Conservation (phyloP, 1,140 invertebrate genomes). For the Drosophila melanica region DNA sequence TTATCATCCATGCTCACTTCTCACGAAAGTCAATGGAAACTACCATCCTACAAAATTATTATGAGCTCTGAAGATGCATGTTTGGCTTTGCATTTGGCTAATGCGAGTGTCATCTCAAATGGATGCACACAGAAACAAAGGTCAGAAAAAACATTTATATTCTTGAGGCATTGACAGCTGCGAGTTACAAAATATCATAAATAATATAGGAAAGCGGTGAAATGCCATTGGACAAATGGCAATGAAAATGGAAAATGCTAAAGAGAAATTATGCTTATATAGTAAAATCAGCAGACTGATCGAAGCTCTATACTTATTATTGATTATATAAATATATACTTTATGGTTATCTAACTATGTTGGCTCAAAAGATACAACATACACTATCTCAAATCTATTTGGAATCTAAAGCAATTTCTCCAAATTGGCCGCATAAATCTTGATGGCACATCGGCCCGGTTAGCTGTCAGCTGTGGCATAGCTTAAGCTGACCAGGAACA, state of each 20-base stretch:
- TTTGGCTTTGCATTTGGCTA: constrained; percentile 4
- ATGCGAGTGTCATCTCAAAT: constrained; percentile 50
- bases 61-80: neutral
- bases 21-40: no score
- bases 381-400: neutral
- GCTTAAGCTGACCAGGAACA: constrained; percentile 59
- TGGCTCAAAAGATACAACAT: no score
- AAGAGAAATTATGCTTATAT: neutral
- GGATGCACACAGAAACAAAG: constrained; percentile 26
- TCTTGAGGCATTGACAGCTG: constrained; percentile 39
- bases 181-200: constrained; percentile 17
- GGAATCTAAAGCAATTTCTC: constrained; percentile 32
- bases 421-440: constrained; percentile 68
- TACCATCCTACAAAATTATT: neutral
- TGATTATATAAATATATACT: neutral
- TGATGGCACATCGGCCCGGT: constrained; percentile 49
- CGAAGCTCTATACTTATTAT: neutral
- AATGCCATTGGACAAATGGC: neutral
- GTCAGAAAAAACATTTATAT: constrained; percentile 57
- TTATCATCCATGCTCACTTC: no score
- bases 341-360: neutral
- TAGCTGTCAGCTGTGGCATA: constrained; percentile 60
- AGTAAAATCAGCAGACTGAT: neutral
- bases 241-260: neutral
- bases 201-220: neutral